Conservation (phyloP, 2,113 vertebrate species). For the Marcusenius ussheri region DNA sequence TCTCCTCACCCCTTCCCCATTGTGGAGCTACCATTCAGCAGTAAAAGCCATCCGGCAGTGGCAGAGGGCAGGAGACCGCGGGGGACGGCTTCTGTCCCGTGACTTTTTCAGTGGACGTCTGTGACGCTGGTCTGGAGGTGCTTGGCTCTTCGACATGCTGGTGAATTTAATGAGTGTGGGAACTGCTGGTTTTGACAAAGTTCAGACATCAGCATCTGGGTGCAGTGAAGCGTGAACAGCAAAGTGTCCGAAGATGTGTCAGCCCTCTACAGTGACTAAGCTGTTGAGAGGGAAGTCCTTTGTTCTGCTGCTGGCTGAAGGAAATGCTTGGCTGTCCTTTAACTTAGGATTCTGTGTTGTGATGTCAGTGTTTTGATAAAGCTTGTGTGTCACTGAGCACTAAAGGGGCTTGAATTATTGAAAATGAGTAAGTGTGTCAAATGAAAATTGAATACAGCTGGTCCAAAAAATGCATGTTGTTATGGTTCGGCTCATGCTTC, state of each 20-base stretch:
- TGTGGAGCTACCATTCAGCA: not conserved
- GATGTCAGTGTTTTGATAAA: not conserved
- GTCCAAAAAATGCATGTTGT: not conserved
- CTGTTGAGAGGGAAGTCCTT: not conserved
- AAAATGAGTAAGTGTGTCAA: not conserved
- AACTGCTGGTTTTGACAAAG: not conserved
- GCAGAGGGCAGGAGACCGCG: not conserved
- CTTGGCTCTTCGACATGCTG: not conserved
- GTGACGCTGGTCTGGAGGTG: not conserved
- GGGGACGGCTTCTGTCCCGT: not conserved
- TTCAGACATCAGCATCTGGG: not conserved
- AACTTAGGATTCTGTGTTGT: not conserved
- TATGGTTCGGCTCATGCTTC: not conserved
- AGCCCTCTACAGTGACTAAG: not conserved
- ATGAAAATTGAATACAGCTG: not conserved
- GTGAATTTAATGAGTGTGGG: not conserved
- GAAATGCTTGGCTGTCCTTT: not conserved
- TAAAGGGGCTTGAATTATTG: not conserved
- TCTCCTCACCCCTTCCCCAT: not conserved
- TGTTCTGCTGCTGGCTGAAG: not conserved
- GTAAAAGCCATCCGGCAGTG: not conserved
- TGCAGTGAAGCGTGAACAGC: not conserved
- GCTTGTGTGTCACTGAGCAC: not conserved
- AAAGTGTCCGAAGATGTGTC: not conserved
- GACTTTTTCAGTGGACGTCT: not conserved